Percentiles rank a stretch among this genome's conserved stretches.
Evolutionary conservation across 2,888 invertebrate species (phyloP).

Genomic region (Neoaliturus tenellus): DNA sequence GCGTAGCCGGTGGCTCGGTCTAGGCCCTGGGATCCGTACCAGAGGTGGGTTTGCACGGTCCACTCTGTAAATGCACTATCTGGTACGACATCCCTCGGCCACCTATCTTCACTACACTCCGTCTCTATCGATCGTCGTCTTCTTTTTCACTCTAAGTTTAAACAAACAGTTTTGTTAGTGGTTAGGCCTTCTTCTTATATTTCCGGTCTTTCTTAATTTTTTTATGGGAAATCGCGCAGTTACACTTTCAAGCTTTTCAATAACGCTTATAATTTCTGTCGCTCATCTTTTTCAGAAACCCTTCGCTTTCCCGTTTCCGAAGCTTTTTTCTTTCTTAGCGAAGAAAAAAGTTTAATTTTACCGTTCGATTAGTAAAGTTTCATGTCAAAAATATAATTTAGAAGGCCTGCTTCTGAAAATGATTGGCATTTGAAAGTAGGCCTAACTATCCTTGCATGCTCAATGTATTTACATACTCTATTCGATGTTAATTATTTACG

Average conservation of each 20-base stretch:
- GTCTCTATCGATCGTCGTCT: neutral
- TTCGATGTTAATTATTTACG: neutral
- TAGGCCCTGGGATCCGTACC: slow-evolving; percentile 92
- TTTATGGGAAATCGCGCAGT: neutral
- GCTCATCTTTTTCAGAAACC: neutral
- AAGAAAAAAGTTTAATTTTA: neutral
- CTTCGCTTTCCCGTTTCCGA: neutral
- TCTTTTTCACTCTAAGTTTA: slow-evolving; percentile 7
- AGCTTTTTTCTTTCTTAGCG: neutral
- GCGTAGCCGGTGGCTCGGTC: neutral
- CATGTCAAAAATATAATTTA: neutral
- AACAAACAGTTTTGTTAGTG: slow-evolving; percentile 28
- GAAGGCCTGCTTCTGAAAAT: slow-evolving; percentile 44
- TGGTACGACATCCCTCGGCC: slow-evolving; percentile 97
- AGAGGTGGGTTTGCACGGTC: slow-evolving; percentile 97
- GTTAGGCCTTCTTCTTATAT: slow-evolving; percentile 49
- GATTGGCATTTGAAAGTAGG: slow-evolving; percentile 26
- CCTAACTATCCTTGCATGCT: slow-evolving; percentile 49
- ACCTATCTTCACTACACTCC: slow-evolving; percentile 71
- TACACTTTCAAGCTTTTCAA: slow-evolving; percentile 5
- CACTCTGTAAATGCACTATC: slow-evolving; percentile 99
- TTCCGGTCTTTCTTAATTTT: slow-evolving; percentile 8
- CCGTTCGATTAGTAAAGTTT: neutral
- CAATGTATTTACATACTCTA: slow-evolving; percentile 18
- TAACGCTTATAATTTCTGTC: slow-evolving; percentile 5